Base-by-base conservation (phyloP, 2,113 vertebrate species). In the Corythornis vintsioides region DNA sequence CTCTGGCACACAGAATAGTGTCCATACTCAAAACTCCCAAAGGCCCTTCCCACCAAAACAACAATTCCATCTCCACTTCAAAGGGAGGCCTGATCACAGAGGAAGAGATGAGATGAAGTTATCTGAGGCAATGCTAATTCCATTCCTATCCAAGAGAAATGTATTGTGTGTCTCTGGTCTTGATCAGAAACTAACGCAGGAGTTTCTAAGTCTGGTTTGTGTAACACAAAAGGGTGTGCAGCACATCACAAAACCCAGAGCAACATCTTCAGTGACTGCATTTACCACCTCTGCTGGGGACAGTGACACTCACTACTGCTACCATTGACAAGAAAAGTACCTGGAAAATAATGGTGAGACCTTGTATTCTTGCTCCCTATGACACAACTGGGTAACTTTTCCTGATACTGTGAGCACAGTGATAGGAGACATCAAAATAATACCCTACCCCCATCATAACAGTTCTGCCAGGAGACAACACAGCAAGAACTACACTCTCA, bases 331-430 rank as follows among this genome's bases (percentile, higher is more conserved):
- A 47, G 7, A 66, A 9, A 64, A 83, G 31, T 8, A 86, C 5
- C 14, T 21, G n/a, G 14, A 26, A 82, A 73, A 90, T 81, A 71
- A 38, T 2, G 13, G 21, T 10, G 52, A 83, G 25, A 69, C 9
- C 31, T 13, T 78, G 14, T 81, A 52, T 40, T 47, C 3, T 64
- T 79, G 40, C 6, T 61, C 35, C 47, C 63, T 84, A 14, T 22
- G 14, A 71, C 45, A 67, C 15, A 86, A 25, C 5, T 45, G 48
- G 2, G 10, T 63, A 15, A 71, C 25, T 43, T 70, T 40, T 35
- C 64, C 0, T 0, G 10, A n/a, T 24, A 73, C 9, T 15, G 42
- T 61, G 18, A 64, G 2, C 15, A 66, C 29, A 56, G 26, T 7
- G 55, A 25, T 52, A 75, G 31, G 8, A 60, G 61, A 60, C 9